Base-by-base conservation (phyloP, 2,888 invertebrate species). In the Laspeyria flexula region DNA sequence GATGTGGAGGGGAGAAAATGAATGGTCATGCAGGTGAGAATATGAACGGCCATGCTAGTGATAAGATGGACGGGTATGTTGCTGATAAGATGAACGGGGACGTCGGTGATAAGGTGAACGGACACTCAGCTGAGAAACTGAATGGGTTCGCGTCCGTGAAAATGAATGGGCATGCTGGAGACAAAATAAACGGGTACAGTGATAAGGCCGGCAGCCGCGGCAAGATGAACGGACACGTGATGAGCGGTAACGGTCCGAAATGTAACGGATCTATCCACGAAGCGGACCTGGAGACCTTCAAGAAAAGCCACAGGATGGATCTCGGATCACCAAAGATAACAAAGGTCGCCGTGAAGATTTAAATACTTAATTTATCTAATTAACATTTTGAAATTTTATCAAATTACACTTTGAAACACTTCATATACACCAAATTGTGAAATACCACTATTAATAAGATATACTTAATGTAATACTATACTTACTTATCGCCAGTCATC, bases 261-360 rank as follows among this genome's bases (percentile, higher is more conserved):
- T 65, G 23, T 44, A 78, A 74, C 53, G 71, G 71, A 2, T 65
- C 62, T 41, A 60, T 59, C 10, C 76, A 66, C 42, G 74, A 71
- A 12, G n/a, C 60, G 0, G 78, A 78, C 41, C 49, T 81, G 34
- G 75, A 76, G 27, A 70, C 65, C 61, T 75, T 73, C 62, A 77
- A 82, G 62, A 79, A 78, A 49, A 76, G 61, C 63, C 83, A 77
- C 75, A 77, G 77, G 66, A 76, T 84, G 73, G 84, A 84, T 85
- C 81, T 88, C 81, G 79, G 77, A 63, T 75, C 91, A 85, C 91
- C 91, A 87, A 91, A 91, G 88, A 90, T 90, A 75, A 85, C 86
- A 78, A 91, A 90, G 75, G 85, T 90, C 66, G 88, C 90, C 73
- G 81, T 91, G 72, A 90, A 90, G 78, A 90, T 81, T 68, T 90